Conservation (phyloP, 2,797 vertebrate genomes). For the Myioborus miniatus region DNA sequence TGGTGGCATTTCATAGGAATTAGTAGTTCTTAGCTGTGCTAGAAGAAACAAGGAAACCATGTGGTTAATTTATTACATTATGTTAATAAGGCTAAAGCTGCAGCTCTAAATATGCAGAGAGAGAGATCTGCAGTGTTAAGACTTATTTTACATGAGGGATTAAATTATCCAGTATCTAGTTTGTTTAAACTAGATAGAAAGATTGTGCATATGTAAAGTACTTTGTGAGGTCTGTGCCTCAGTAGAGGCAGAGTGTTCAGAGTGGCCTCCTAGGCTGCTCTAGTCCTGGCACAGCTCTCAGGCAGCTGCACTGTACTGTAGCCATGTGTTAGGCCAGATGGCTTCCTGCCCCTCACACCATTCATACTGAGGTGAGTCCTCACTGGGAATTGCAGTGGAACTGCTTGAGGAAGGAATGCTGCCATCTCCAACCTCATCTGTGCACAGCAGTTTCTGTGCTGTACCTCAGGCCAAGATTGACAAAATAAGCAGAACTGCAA, state of each 20-base stretch:
- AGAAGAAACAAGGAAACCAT: not conserved
- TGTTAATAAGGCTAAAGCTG: not conserved
- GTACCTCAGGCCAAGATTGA: not conserved
- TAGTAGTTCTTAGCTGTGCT: not conserved
- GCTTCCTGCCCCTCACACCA: not conserved
- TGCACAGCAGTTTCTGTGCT: not conserved
- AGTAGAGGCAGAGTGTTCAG: not conserved
- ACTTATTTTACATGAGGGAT: not conserved
- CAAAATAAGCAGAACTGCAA: not conserved
- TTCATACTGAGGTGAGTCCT: not conserved
- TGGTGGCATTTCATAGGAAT: not conserved
- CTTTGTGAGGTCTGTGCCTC: not conserved
- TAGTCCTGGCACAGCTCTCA: not conserved
- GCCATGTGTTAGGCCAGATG: not conserved
- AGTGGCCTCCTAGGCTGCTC: not conserved
- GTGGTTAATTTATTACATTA: not conserved
- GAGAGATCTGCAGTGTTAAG: not conserved
- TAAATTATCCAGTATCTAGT: not conserved
- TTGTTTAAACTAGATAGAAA: not conserved
- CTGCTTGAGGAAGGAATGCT: not conserved
- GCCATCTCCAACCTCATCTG: not conserved
- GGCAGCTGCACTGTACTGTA: not conserved
- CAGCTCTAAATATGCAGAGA: not conserved
- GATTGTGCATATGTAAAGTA: rapidly evolving
- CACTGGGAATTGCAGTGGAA: not conserved